Conservation (phyloP, 2,797 vertebrate species). For the Hafferia zeledoni region DNA sequence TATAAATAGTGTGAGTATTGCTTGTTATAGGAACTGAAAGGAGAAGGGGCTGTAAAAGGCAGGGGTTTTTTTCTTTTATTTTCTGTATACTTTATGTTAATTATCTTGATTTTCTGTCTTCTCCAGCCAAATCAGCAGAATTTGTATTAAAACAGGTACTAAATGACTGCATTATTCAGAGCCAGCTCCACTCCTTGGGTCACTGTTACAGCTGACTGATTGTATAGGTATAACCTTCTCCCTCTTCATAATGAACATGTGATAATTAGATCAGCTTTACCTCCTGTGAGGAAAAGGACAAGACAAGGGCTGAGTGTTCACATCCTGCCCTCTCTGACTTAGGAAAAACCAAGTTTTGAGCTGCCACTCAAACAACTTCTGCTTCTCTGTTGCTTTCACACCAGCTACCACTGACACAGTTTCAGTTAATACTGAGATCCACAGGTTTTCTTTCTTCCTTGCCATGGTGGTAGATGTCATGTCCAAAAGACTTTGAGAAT, state of each 20-base stretch:
- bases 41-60: background rate
- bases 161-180: background rate
- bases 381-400: background rate
- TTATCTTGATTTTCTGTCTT: background rate
- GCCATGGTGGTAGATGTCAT: background rate
- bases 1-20: background rate
- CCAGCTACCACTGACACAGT: background rate
- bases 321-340: background rate
- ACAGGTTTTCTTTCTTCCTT: background rate
- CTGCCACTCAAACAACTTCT: background rate
- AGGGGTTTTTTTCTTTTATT: background rate
- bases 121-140: background rate
- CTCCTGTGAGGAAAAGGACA: background rate
- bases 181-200: background rate
- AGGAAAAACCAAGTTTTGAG: background rate
- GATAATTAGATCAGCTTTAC: background rate
- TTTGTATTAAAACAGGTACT: background rate
- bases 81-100: background rate
- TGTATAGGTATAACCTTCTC: background rate
- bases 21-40: background rate
- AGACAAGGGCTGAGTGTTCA: background rate
- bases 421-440: background rate
- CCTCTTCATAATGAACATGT: accelerated
- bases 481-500: background rate
- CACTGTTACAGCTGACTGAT: background rate